Percentiles rank a stretch among this genome's conserved stretches.
These are phyloP conservation scores for Pteronotus mesoamericanus DNA, from an alignment of 2,797 vertebrate genomes.

Conservation along the genomic window DNA sequence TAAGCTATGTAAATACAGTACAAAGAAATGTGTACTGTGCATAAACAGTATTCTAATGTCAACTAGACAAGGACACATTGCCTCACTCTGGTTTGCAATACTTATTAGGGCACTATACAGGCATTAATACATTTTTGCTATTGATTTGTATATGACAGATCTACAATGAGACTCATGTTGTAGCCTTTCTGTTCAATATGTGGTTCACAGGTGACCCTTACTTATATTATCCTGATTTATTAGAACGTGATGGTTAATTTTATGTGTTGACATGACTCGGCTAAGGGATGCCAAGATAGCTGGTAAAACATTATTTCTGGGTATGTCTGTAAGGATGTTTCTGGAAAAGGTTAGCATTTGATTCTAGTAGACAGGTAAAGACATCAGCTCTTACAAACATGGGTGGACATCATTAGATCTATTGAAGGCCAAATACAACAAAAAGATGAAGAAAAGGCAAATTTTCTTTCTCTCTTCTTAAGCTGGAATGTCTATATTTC, in stretches of 20 bases:
- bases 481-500: background rate
- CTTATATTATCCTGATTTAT: conserved; percentile 44
- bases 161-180: background rate
- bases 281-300: background rate
- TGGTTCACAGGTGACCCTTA: conserved; percentile 24
- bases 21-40: conserved; percentile 71
- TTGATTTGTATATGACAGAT: conserved; percentile 62
- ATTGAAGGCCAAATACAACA: background rate
- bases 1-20: conserved; percentile 82
- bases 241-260: background rate
- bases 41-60: conserved; percentile 62
- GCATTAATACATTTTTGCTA: conserved; percentile 37
- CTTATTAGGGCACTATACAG: background rate
- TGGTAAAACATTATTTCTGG: background rate
- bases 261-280: background rate
- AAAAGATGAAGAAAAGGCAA: background rate
- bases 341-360: background rate
- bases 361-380: background rate
- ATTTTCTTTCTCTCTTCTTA: background rate
- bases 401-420: background rate
- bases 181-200: background rate
- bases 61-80: conserved; percentile 57
- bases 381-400: background rate
- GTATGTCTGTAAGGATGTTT: background rate
- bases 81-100: conserved; percentile 39